Evolutionary conservation across 2,888 invertebrate species (phyloP), one percentile per base, ranked within the genome.

Genomic region (Prosapia bicincta): DNA sequence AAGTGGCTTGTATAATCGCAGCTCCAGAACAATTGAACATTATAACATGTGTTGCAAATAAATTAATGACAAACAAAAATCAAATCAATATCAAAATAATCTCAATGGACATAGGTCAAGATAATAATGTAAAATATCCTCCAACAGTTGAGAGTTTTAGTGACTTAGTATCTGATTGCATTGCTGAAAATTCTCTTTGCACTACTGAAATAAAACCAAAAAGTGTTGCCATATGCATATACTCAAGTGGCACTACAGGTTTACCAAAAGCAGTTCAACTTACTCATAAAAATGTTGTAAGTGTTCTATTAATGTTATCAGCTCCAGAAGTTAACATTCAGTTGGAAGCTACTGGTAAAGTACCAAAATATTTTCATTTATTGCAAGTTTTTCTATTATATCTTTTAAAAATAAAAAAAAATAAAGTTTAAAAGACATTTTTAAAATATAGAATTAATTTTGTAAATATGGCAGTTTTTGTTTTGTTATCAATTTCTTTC

Each of bases 211-310:
- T 24, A 15, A 66, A 54, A n/a, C 23, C 43, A 3, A 84, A 83
- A 70, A 83, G 86, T 1, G 83, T 91, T 5, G 89, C 89, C 0
- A 84, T 93, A 30, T 85, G 96, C 82, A 95, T 94, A 0, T 96
- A 93, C 84, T 95, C 95, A 1, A 95, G 95, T 83, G 94, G 94
- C 0, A 96, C 96, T 0, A 96, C 95, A 0, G 96, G 96, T 0
- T 78, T 92, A 71, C 92, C 93, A 0, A 94, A 94, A 85, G 93
- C 92, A 2, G 93, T 93, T 0, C 87, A 89, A 81, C 85, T 93
- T 0, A 88, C 90, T 0, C 90, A 92, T 83, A 82, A 79, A 43
- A 82, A 81, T 69, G 28, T 82, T 3, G 73, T 79, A 6, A 72
- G 78, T 23, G 81, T 81, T 71, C 65, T 81, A 9, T 1, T 15